Conservation (phyloP, 2,113 vertebrate species). For the Pachyramphus minor region DNA sequence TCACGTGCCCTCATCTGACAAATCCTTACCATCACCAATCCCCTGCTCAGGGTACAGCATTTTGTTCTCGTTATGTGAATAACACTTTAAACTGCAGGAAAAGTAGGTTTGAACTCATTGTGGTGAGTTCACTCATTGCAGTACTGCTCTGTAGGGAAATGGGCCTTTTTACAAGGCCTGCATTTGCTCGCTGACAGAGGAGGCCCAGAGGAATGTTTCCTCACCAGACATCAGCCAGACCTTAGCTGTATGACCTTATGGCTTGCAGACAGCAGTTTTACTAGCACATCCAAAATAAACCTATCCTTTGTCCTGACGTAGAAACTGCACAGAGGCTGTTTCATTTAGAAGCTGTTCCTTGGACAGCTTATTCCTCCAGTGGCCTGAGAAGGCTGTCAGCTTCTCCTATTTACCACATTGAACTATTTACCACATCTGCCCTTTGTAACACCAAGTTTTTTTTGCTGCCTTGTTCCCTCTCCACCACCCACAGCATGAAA, state of each 20-base stretch:
- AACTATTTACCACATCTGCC: conserved; percentile 26
- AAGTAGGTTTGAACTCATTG: not conserved
- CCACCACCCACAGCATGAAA: not conserved
- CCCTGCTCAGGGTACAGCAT: not conserved
- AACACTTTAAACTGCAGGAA: not conserved
- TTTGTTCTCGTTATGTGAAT: not conserved
- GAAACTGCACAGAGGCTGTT: conserved; percentile 27
- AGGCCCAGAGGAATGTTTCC: conserved; percentile 26
- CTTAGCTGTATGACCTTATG: not conserved
- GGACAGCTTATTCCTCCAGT: conserved; percentile 20
- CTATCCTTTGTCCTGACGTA: conserved; percentile 16
- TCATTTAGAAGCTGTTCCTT: conserved; percentile 37
- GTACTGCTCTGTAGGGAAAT: not conserved
- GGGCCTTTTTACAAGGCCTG: conserved; percentile 12
- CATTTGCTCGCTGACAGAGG: not conserved
- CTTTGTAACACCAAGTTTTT: not conserved
- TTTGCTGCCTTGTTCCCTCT: not conserved
- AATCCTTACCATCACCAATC: not conserved
- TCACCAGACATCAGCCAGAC: conserved; percentile 41
- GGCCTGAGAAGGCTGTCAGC: conserved; percentile 21
- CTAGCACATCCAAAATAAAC: conserved; percentile 56
- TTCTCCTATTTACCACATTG: not conserved
- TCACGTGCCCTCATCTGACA: not conserved
- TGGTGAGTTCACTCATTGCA: not conserved
- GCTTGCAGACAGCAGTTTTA: conserved; percentile 23